phyloP scores from a whole-genome alignment of 2,113 vertebrate genomes.

The Microtus oregoni region DNA sequence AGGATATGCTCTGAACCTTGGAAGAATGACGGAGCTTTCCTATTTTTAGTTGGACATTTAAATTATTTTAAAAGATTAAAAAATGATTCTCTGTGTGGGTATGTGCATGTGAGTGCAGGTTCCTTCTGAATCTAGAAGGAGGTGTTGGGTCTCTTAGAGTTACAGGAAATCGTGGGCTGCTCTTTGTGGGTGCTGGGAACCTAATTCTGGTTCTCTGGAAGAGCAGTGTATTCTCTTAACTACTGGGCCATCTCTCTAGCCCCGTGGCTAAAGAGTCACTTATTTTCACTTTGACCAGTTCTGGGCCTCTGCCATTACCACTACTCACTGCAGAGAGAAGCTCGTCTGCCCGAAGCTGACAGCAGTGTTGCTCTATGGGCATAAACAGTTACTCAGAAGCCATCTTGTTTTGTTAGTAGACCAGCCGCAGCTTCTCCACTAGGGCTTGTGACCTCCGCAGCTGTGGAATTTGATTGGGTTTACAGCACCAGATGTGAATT shows the following conservation, averaged over 20 bases:
- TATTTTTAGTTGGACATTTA: not conserved
- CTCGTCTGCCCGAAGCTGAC: not conserved
- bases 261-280: not conserved
- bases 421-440: not conserved
- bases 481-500: not conserved
- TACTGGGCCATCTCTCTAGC: not conserved
- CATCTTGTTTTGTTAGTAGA: too few species aligned
- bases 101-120: not conserved
- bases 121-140: not conserved
- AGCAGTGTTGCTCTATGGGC: not conserved
- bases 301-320: not conserved
- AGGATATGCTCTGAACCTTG: not conserved
- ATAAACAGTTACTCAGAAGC: not conserved
- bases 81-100: not conserved
- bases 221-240: not conserved
- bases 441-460: not conserved
- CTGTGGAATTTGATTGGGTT: not conserved
- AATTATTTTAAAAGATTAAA: not conserved
- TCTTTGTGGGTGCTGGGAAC: not conserved
- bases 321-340: not conserved
- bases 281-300: not conserved
- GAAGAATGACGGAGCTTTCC: not conserved
- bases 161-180: not conserved
- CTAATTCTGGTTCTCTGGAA: not conserved
- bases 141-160: not conserved